Percentiles rank a stretch among this genome's conserved stretches.
Evolutionary conservation across 2,113 vertebrate genomes (phyloP).

Genomic region (Dolichotis patagonum): DNA sequence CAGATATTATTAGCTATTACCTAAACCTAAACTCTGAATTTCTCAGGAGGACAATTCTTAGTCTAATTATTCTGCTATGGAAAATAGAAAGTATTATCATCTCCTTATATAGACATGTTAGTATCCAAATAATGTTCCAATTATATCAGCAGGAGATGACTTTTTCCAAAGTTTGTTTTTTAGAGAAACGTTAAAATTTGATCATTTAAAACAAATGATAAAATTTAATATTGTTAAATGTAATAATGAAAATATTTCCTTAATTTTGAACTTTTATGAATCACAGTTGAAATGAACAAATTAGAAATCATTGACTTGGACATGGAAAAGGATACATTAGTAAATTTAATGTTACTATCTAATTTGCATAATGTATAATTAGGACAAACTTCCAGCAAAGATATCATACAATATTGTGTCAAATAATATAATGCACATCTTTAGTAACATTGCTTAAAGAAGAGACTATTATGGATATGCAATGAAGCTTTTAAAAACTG

Average conservation of each 20-base stretch:
- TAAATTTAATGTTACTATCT: conserved; percentile 24
- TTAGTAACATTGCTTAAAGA: not conserved
- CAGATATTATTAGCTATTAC: not conserved
- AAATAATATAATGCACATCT: conserved; percentile 35
- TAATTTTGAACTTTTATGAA: conserved; percentile 57
- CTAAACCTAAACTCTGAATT: not conserved
- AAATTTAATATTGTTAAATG: conserved; percentile 39
- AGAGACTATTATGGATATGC: not conserved
- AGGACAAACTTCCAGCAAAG: conserved; percentile 1
- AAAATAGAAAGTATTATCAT: conserved; percentile 40
- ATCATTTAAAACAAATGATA: conserved; percentile 44
- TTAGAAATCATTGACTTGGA: not conserved
- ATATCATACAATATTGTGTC: conserved; percentile 32
- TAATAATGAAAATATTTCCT: conserved; percentile 50
- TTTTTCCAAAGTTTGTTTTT: conserved; percentile 31
- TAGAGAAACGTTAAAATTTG: conserved; percentile 50
- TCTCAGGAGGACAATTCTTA: not conserved
- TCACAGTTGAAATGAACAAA: conserved; percentile 51
- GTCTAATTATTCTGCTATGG: not conserved
- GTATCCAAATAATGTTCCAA: conserved; percentile 14
- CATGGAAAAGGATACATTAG: not conserved
- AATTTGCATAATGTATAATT: conserved; percentile 33
- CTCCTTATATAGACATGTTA: conserved; percentile 14
- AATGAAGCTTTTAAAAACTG: not conserved
- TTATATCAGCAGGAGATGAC: not conserved